Base-by-base conservation (phyloP, 2,888 invertebrate species). In the Trissolcus brochymenae region DNA sequence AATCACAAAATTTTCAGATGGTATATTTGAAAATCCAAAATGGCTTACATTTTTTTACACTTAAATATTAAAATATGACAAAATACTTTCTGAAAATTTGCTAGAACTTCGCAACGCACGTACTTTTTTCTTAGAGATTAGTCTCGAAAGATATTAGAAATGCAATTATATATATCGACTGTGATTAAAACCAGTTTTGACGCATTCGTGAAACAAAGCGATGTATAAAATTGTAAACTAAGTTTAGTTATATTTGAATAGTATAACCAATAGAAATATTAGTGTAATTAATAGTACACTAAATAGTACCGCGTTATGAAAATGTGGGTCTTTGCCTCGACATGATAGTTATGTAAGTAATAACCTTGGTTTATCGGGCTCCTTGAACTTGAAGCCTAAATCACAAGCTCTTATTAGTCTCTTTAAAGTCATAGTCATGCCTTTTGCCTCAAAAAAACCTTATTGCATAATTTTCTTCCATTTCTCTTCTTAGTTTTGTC, bases 401-500 rank as follows among this genome's bases (percentile, higher is more conserved):
- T 53, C 68, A 73, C 51, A 61, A 65, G 74, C 71, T 70, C 65
- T 72, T 65, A 57, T 75, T 80, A 77, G 75, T 73, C 67, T 76
- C 62, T 71, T 68, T 55, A 74, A 66, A 79, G 80, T 80, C 80
- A 79, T 85, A 86, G 84, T 81, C 76, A 83, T 84, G 85, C 86
- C 86, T 86, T 86, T 86, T 86, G 86, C 86, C 86, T 86, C 86
- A 75, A 82, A 68, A 17, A 14, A 79, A 80, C 61, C 57, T 68
- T 65, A 55, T 61, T 70, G 65, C 76, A 70, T 72, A 61, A 50
- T 55, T 61, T 75, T 50, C 59, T 25, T 61, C 43, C n/a, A 57
- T 50, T 35, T 49, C 25, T 56, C 55, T 19, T 62, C 59, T 56
- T 67, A 54, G 1, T n/a, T 71, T 29, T 41, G 46, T 60, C 71